Base-by-base conservation (phyloP, 2,888 invertebrate genomes). In the Leptura quadrifasciata region DNA sequence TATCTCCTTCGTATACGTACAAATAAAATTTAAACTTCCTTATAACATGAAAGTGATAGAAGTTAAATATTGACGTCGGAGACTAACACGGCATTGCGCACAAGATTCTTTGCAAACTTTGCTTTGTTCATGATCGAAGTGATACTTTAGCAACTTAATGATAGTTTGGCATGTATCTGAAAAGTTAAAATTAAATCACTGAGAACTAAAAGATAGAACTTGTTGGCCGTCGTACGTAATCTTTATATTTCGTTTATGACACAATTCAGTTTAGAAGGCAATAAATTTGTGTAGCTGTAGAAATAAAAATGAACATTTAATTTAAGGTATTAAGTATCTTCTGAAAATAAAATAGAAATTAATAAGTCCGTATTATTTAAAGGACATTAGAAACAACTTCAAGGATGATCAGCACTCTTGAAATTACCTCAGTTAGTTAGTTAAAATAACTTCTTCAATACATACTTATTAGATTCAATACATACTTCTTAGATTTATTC, bases 101-200 rank as follows among this genome's bases (percentile, higher is more conserved):
- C 47, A 47, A 12, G 47, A 47, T 47, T 15, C 47, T n/a, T n/a
- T 15, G 47, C n/a, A 47, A 47, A 47, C 47, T 47, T 47, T 47
- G 47, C 47, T n/a, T 47, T 47, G 47, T 47, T 47, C 47, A 47
- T 47, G 47, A 47, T 47, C 47, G 47, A 47, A 47, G 47, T 47
- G 47, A 47, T n/a, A 47, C 15, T 47, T 47, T 47, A n/a, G 2
- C 12, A 47, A 47, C n/a, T 47, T n/a, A n/a, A 47, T n/a, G 47
- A 47, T 47, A 47, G 47, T 47, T 47, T 47, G 47, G 47, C 47
- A 6, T 47, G 47, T 47, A 47, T 2, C 47, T 47, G 47, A n/a
- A 47, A 15, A n/a, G 47, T 17, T 47, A n/a, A 47, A 47, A 47
- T 47, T 47, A 47, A 47, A 47, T 47, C 15, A 47, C n/a, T n/a